Percentiles rank a stretch among this genome's conserved stretches.
Conservation (phyloP, 2,113 vertebrate species). For the Entosphenus tridentatus region DNA sequence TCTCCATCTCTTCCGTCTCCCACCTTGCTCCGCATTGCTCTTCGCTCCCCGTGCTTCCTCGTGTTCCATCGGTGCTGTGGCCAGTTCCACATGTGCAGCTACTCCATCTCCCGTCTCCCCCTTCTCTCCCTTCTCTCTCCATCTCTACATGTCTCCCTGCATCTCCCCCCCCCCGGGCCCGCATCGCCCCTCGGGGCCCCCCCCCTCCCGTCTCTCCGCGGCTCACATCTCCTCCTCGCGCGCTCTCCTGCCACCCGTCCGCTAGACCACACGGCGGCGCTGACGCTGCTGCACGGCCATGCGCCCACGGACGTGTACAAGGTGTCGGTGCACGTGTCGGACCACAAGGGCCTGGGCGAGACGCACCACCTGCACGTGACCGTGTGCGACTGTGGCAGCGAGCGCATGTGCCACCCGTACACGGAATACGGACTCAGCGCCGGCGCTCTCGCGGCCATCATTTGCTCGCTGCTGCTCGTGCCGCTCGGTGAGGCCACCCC, state of each 20-base stretch:
- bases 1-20: too few species aligned
- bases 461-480: conserved; percentile 5
- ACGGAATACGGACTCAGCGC: not conserved
- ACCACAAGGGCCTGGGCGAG: conserved; percentile 4
- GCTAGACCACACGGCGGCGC: not conserved
- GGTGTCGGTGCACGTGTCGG: conserved; percentile 4
- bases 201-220: not conserved
- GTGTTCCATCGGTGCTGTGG: too few species aligned
- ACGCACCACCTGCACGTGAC: not conserved
- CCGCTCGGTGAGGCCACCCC: not conserved
- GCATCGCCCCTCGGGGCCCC: not conserved
- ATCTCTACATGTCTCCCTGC: not conserved
- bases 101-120: too few species aligned
- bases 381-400: not conserved
- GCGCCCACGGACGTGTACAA: not conserved
- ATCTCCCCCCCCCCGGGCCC: not conserved
- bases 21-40: too few species aligned
- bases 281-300: conserved; percentile 9
- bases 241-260: not conserved
- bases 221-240: not conserved
- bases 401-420: conserved; percentile 1
- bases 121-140: too few species aligned
- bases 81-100: too few species aligned
- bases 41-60: too few species aligned
- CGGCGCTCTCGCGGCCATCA: not conserved